Evolutionary conservation across 2,113 vertebrate species (phyloP), one percentile per base, ranked within the genome.

Genomic region (Marcusenius ussheri): DNA sequence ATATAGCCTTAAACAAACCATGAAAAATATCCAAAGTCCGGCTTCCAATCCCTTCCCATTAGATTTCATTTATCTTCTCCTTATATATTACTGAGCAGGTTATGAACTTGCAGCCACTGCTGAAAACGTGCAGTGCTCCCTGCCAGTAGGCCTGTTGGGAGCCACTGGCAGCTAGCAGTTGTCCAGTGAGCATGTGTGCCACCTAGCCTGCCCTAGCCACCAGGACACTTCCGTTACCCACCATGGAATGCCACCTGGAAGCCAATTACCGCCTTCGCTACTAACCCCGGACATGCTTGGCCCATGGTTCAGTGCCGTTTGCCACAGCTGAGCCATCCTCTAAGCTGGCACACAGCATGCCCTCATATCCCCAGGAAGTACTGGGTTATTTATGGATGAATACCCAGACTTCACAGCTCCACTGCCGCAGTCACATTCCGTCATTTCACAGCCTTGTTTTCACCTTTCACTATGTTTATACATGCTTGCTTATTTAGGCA

Each of bases 261-360:
- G 88, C 88, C 88, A 88, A 88, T 88, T 74, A 88, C 62, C 42
- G 62, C 24, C 88, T 49, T 31, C 42, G 15, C 62, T 17, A n/a
- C 45, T 88, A 11, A 49, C 58, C 42, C 58, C 6, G 62, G 62
- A 88, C 88, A 88, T 10, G 53, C 58, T 31, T 47, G 45, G 42
- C 87, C 56, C 53, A 62, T n/a, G 19, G 88, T 49, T 74, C 88
- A 27, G 42, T 88, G 88, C 39, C 88, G 46, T 74, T 88, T 88
- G 56, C 39, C 58, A 5, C 31, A 27, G 58, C 62, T 27, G 88
- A 88, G 10, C 62, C 5, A 46, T 42, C 53, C 24, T 42, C n/a
- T 24, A 46, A 62, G 88, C 45, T 88, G 62, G 58, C 42, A 31
- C 62, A 19, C 42, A 74, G 45, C 88, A 4, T 9, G 53, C 39